Conservation (phyloP, 2,888 invertebrate genomes). For the Nipponacmea schrenckii region DNA sequence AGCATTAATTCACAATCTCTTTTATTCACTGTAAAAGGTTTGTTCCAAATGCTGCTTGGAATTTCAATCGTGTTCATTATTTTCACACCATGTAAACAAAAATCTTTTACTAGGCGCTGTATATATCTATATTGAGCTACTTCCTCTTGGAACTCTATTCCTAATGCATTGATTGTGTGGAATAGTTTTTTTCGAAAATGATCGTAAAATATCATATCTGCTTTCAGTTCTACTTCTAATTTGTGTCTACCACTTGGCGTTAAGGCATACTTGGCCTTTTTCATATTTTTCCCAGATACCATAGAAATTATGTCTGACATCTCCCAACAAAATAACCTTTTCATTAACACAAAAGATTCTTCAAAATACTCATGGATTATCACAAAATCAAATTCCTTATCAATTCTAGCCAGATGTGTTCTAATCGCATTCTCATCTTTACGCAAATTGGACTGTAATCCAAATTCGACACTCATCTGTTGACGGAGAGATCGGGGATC, state of each 20-base stretch:
- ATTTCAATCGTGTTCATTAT: not conserved
- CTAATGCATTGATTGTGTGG: not conserved
- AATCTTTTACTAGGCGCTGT: not conserved
- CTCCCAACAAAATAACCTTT: not conserved
- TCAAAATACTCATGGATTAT: not conserved
- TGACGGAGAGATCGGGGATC: not conserved
- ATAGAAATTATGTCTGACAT: not conserved
- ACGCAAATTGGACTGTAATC: not conserved
- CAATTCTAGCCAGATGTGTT: not conserved
- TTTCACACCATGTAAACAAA: not conserved
- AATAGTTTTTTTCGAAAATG: not conserved
- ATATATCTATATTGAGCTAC: not conserved
- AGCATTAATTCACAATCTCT: not conserved
- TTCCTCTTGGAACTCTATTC: not conserved
- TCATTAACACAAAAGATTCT: not conserved
- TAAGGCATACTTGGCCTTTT: not conserved
- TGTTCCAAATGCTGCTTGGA: not conserved
- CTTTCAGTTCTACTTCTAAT: not conserved
- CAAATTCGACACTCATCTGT: not conserved
- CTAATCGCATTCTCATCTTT: not conserved
- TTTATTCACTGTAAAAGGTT: not conserved
- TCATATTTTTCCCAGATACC: not conserved
- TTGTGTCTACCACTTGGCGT: not conserved
- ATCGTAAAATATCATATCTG: not conserved
- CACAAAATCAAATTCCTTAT: not conserved